Percentiles rank a stretch among this genome's conserved stretches.
Conservation (phyloP, 2,797 vertebrate species). For the Gymnodraco acuticeps region DNA sequence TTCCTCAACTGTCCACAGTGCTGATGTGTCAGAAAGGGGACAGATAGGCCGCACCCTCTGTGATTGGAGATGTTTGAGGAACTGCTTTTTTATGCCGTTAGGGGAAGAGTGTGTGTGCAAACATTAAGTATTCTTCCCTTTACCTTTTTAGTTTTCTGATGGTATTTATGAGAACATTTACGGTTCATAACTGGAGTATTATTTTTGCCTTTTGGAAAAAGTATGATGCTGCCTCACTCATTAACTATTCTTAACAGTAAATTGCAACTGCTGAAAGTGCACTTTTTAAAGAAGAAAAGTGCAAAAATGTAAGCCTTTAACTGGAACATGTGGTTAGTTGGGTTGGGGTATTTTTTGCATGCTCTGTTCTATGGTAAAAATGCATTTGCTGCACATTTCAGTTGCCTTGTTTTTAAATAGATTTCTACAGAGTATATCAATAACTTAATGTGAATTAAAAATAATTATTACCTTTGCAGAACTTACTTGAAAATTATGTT, state of each 20-base stretch:
- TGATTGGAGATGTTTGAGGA: slow-evolving; percentile 12
- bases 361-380: slow-evolving; percentile 42
- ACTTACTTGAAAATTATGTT: slow-evolving; percentile 78
- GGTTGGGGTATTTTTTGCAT: slow-evolving; percentile 39
- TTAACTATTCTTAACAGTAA: slow-evolving; percentile 53
- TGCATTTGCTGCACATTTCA: slow-evolving; percentile 60
- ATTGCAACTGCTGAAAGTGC: slow-evolving; percentile 65
- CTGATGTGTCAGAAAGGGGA: slow-evolving; percentile 13
- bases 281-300: slow-evolving; percentile 60
- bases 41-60: slow-evolving; percentile 2
- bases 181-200: slow-evolving; percentile 65
- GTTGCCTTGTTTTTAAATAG: slow-evolving; percentile 53
- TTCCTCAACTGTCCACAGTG: slow-evolving; percentile 18
- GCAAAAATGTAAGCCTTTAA: slow-evolving; percentile 37
- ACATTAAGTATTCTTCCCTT: slow-evolving; percentile 32
- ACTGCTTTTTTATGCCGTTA: not conserved
- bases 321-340: slow-evolving; percentile 47
- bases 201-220: slow-evolving; percentile 41
- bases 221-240: slow-evolving; percentile 67
- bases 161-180: slow-evolving; percentile 53
- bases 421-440: slow-evolving; percentile 63
- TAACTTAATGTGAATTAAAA: slow-evolving; percentile 74
- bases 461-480: slow-evolving; percentile 59
- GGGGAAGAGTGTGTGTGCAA: slow-evolving; percentile 16
- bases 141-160: slow-evolving; percentile 39